Percentiles rank a stretch among this genome's conserved stretches.
These are phyloP conservation scores for Caranx ignobilis DNA, from an alignment of 2,113 vertebrate species.

Conservation along the genomic window DNA sequence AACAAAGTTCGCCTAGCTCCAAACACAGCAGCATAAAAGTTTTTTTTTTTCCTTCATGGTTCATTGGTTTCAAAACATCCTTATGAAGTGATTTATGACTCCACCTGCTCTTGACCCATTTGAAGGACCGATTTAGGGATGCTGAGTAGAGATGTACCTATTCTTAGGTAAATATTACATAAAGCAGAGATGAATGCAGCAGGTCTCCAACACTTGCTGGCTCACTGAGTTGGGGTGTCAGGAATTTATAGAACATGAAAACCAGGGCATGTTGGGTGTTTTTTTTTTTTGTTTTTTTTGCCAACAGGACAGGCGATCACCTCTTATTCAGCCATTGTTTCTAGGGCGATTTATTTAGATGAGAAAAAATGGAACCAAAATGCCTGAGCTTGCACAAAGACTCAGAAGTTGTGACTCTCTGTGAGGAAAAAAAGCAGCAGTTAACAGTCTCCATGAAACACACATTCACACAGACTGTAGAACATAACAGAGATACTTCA, in stretches of 20 bases:
- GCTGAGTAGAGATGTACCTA: conserved; percentile 70
- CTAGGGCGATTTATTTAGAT: conserved; percentile 26
- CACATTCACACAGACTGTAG: not conserved
- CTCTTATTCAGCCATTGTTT: conserved; percentile 40
- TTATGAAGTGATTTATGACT: conserved; percentile 68
- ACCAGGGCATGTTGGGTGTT: conserved; percentile 36
- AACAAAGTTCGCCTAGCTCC: conserved; percentile 17
- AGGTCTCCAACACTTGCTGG: conserved; percentile 57
- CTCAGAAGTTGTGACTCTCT: not conserved
- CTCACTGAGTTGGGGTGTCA: conserved; percentile 53
- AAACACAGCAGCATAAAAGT: conserved; percentile 49
- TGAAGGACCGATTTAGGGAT: conserved; percentile 65
- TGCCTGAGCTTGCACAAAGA: not conserved
- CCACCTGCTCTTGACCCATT: conserved; percentile 63
- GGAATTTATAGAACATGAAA: conserved; percentile 68
- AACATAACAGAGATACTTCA: conserved; percentile 18
- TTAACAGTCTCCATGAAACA: not conserved
- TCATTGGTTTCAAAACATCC: conserved; percentile 29
- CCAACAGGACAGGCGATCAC: not conserved
- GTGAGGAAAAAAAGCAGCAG: not conserved
- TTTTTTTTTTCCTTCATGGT: conserved; percentile 26
- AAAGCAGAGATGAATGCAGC: conserved; percentile 67
- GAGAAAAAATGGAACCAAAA: not conserved
- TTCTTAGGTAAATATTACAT: conserved; percentile 75
- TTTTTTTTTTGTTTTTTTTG: not conserved